These are phyloP conservation scores for Alexandromys fortis DNA, from an alignment of 2,113 vertebrate species.

Conservation along the genomic window DNA sequence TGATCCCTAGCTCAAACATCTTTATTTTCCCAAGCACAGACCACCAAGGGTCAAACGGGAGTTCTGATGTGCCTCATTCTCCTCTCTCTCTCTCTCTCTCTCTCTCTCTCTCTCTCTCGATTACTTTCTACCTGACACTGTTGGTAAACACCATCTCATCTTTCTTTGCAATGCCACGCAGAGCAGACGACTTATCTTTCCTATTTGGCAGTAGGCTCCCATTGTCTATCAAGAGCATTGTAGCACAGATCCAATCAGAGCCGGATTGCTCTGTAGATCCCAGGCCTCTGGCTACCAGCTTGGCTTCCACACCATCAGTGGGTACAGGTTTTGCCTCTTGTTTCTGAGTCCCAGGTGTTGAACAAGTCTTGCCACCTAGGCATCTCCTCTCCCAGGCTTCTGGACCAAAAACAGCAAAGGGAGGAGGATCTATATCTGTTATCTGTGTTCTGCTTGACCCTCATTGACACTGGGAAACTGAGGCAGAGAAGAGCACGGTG, in stretches of 20 bases:
- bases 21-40: not conserved
- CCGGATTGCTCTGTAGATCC: not conserved
- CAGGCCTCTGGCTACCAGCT: not conserved
- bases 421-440: not conserved
- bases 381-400: not conserved
- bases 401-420: not conserved
- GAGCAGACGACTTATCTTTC: not conserved
- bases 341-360: not conserved
- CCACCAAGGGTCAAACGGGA: not conserved
- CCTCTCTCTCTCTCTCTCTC: no score
- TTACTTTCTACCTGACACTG: not conserved
- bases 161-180: not conserved
- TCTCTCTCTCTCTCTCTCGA: not conserved
- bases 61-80: not conserved
- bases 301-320: not conserved
- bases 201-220: not conserved
- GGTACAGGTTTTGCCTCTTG: not conserved
- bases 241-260: not conserved
- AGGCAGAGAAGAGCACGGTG: not conserved
- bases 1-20: not conserved
- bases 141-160: not conserved
- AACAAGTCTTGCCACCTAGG: not conserved
- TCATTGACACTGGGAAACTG: not conserved
- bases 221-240: not conserved
- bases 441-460: not conserved